Evolutionary conservation across 2,888 invertebrate species (phyloP), one percentile per base, ranked within the genome.

Genomic region (Tromatobia lineatoria): DNA sequence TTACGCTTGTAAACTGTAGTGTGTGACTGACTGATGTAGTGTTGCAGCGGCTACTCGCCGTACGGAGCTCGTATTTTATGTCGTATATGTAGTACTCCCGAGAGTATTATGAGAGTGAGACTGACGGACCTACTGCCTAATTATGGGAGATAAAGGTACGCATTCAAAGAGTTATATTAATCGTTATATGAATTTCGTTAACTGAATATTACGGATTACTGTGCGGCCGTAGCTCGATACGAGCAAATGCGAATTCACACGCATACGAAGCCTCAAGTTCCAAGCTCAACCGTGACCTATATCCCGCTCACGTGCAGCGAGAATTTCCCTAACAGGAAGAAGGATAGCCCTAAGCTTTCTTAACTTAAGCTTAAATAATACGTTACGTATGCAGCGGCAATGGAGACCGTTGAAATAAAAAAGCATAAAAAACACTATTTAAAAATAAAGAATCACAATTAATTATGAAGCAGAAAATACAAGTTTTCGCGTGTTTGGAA

Each of bases 141-240:
- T 86, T 45, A 90, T 90, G 90, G 90, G 88, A 87, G 90, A 90
- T 86, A 90, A 90, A 90, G 90, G 90, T 90, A 88, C 18, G 75
- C 67, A 42, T 77, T n/a, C 23, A n/a, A 11, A 29, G n/a, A 42
- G 1, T 52, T 57, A 52, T 64, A 38, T 23, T 15, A 38, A 23
- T 11, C 23, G n/a, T 34, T 52, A 18, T 3, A n/a, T 11, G 11
- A 42, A 54, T 42, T 18, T 47, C 25, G 20, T 77, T 54, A 10
- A 34, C 61, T 25, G n/a, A 70, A 61, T 70, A 47, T 64, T 25
- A 54, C 15, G 15, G 18, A 50, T 23, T 25, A 45, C n/a, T 15
- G 2, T 38, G 50, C 11, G 18, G 54, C 50, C 18, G 11, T 45
- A 23, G 77, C 73, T 84, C 84, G 69, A 84, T 84, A 83, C 67